A percentile compares a stretch with the other conserved stretches of the same genome.
Conservation (phyloP, 2,888 invertebrate species). For the Galerucella pusilla region DNA sequence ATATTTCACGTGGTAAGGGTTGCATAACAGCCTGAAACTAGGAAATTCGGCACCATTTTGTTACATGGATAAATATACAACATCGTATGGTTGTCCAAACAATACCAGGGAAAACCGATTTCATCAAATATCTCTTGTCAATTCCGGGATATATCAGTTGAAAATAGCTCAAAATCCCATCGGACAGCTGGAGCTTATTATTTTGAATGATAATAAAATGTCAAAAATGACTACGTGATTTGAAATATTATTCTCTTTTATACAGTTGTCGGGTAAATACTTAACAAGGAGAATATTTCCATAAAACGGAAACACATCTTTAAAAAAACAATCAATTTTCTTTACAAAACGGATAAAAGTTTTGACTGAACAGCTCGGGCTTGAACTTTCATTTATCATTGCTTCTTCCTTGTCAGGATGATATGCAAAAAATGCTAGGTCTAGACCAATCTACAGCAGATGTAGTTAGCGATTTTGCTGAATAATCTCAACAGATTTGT, state of each 20-base stretch:
- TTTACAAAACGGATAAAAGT: constrained; percentile 5
- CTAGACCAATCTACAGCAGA: constrained; percentile 7
- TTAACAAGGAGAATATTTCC: neutral
- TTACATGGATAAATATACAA: no score
- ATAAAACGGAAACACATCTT: neutral
- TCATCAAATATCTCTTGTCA: neutral
- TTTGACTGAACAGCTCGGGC: constrained; percentile 19
- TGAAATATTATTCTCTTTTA: neutral
- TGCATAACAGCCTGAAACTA: no score
- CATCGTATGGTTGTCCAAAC: no score
- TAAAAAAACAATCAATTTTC: constrained; percentile 8
- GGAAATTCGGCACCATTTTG: no score
- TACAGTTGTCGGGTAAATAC: neutral
- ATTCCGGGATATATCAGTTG: neutral
- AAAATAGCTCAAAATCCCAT: neutral
- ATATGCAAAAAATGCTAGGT: constrained; percentile 1
- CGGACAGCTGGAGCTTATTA: neutral
- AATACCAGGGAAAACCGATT: neutral
- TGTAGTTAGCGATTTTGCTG: constrained; percentile 19
- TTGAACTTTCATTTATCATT: constrained; percentile 19
- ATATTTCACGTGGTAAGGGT: no score
- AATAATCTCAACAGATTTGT: constrained; percentile 18
- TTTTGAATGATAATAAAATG: neutral
- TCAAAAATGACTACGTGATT: neutral
- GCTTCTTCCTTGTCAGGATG: constrained; percentile 9